phyloP scores from a whole-genome alignment of 1,140 invertebrate species.

The Wasmannia auropunctata region DNA sequence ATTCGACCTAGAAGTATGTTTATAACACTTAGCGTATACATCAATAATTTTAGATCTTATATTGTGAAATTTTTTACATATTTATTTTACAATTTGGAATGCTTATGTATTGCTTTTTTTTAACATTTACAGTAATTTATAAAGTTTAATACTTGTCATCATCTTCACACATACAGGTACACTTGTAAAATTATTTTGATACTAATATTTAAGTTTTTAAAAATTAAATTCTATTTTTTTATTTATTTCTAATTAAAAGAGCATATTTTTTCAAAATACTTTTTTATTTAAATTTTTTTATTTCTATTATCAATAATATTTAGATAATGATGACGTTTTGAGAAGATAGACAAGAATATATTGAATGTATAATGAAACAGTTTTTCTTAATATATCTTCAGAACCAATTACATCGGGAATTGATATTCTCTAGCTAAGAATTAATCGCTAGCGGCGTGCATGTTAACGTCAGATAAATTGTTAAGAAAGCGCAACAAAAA shows the following conservation, averaged over 20 bases:
- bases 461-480: not conserved
- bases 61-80: not conserved
- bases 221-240: not conserved
- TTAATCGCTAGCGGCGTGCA: not conserved
- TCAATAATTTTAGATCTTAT: not conserved
- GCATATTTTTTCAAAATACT: not conserved
- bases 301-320: not conserved
- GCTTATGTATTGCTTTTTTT: not conserved
- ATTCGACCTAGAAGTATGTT: not conserved
- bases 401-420: not conserved
- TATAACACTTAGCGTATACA: not conserved
- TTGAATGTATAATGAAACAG: not conserved
- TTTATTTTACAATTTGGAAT: not conserved
- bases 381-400: not conserved
- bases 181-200: not conserved
- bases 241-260: not conserved
- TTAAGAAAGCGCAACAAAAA: slow-evolving; percentile 2
- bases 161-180: too few relatives aligned
- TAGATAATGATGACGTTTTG: not conserved
- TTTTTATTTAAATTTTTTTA: not conserved
- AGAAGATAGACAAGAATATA: not conserved
- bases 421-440: not conserved
- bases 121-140: not conserved
- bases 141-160: not conserved
- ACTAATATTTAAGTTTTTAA: not conserved